A percentile compares a stretch with the other conserved stretches of the same genome.
These are phyloP conservation scores for Gambusia holbrooki DNA, from an alignment of 2,113 vertebrate genomes.

Conservation along the genomic window DNA sequence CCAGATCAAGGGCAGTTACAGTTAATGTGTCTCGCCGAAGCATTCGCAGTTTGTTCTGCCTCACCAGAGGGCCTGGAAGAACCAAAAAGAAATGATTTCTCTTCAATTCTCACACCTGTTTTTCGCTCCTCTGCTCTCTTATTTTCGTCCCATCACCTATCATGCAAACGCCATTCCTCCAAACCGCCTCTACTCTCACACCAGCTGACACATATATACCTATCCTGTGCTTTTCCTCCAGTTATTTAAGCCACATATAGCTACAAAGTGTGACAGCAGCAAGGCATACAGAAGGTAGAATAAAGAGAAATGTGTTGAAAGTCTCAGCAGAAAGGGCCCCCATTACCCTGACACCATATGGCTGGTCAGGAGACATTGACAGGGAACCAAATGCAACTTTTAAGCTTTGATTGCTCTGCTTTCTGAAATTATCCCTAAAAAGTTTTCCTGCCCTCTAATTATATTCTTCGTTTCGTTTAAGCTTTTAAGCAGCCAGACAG, in stretches of 20 bases:
- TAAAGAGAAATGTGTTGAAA: conserved; percentile 43
- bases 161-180: conserved; percentile 25
- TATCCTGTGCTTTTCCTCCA: conserved; percentile 55
- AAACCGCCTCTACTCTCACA: conserved; percentile 44
- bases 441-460: conserved; percentile 78
- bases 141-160: conserved; percentile 25
- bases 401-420: conserved; percentile 70
- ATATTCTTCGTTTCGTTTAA: conserved; percentile 76
- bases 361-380: conserved; percentile 65
- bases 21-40: conserved; percentile 78
- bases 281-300: conserved; percentile 52
- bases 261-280: conserved; percentile 63
- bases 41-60: conserved; percentile 77
- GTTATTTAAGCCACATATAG: conserved; percentile 54
- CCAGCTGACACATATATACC: conserved; percentile 32
- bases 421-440: conserved; percentile 76
- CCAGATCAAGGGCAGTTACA: conserved; percentile 84
- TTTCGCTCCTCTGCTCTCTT: conserved; percentile 31
- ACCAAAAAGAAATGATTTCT: conserved; percentile 67
- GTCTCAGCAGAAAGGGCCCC: conserved; percentile 44
- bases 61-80: conserved; percentile 69
- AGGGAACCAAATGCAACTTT: conserved; percentile 63
- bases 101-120: conserved; percentile 61
- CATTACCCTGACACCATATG: conserved; percentile 51
- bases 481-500: conserved; percentile 69